Evolutionary conservation across 2,888 invertebrate genomes (phyloP).

Genomic region (Cosmia pyralina): DNA sequence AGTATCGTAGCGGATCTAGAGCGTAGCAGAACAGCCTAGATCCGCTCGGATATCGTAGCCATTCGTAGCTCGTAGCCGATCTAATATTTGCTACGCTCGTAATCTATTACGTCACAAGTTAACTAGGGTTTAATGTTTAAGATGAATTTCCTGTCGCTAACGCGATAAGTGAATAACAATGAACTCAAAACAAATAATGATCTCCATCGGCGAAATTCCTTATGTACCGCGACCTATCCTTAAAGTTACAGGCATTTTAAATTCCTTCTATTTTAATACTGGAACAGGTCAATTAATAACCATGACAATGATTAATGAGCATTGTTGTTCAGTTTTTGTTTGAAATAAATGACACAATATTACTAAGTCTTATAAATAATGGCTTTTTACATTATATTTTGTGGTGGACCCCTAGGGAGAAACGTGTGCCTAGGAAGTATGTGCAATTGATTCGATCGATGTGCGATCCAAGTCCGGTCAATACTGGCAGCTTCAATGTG

Average conservation of each 20-base stretch:
- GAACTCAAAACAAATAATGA: background rate
- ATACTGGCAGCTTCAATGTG: too few relatives aligned
- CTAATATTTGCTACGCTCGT: constrained; percentile 30
- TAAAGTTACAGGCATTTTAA: constrained; percentile 9
- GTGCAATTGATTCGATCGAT: too few relatives aligned
- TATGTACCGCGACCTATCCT: background rate
- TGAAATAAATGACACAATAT: constrained; percentile 49
- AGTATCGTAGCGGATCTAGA: constrained; percentile 35
- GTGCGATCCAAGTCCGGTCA: too few relatives aligned
- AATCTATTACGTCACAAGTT: background rate
- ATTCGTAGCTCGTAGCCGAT: constrained; percentile 38
- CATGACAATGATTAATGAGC: constrained; percentile 51
- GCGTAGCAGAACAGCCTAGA: constrained; percentile 31
- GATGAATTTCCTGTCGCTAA: background rate
- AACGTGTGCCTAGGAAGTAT: too few relatives aligned
- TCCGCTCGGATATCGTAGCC: constrained; percentile 38
- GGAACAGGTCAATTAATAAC: constrained; percentile 47
- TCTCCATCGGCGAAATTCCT: background rate
- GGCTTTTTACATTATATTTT: constrained; percentile 1
- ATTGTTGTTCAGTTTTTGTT: constrained; percentile 49
- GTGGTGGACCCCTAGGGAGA: too few relatives aligned
- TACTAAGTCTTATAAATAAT: constrained; percentile 31
- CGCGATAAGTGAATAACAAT: constrained; percentile 3
- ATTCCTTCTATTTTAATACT: constrained; percentile 43
- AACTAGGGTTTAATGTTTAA: background rate